Conservation (phyloP, 2,113 vertebrate genomes). For the Archilochus colubris region DNA sequence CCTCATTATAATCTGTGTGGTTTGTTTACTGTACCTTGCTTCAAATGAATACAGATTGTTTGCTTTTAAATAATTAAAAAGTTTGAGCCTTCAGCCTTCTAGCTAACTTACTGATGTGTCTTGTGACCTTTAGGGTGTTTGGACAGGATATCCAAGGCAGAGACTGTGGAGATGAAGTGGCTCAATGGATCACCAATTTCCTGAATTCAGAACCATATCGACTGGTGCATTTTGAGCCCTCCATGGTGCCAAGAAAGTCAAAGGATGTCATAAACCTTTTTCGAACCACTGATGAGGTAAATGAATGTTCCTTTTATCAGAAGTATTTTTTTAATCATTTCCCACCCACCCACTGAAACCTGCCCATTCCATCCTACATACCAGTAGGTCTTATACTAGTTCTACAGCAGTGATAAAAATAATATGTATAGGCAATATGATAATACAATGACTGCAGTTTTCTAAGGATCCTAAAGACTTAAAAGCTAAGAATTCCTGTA, state of each 20-base stretch:
- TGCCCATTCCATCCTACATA: not conserved
- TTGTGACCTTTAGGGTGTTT: slow-evolving; percentile 78
- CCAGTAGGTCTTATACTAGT: too few relatives aligned
- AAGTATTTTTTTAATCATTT: not conserved
- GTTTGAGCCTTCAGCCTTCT: not conserved
- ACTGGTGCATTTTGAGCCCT: slow-evolving; percentile 88
- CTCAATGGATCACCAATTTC: slow-evolving; percentile 85
- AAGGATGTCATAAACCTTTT: slow-evolving; percentile 47
- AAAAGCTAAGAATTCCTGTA: too few relatives aligned
- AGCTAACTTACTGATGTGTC: not conserved
- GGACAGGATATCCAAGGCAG: slow-evolving; percentile 82
- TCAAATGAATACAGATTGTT: not conserved
- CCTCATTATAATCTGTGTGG: fast-evolving
- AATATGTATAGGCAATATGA: too few relatives aligned
- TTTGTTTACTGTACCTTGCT: not conserved
- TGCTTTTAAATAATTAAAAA: not conserved
- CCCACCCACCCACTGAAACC: too few relatives aligned
- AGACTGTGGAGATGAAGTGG: slow-evolving; percentile 88
- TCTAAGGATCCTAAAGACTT: too few relatives aligned
- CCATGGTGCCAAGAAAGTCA: slow-evolving; percentile 78
- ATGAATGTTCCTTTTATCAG: not conserved
- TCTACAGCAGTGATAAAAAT: too few relatives aligned
- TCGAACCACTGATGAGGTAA: slow-evolving; percentile 67
- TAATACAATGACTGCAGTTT: too few relatives aligned
- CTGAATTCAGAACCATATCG: slow-evolving; percentile 76